Base-by-base conservation (phyloP, 2,888 invertebrate genomes). In the Polydrusus tereticollis region DNA sequence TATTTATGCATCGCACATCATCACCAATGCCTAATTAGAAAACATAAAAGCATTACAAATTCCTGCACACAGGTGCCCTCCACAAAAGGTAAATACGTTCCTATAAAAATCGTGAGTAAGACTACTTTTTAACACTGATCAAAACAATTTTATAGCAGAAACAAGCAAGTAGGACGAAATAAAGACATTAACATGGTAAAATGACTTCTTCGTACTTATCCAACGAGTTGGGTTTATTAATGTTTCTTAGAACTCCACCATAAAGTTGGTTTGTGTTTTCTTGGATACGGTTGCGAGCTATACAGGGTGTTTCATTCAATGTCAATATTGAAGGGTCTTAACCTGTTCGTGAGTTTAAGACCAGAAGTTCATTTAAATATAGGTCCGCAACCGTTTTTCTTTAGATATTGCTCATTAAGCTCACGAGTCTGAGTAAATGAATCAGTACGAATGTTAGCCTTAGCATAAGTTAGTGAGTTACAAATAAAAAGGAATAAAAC, bases 171-270 rank as follows among this genome's bases (percentile, higher is more conserved):
- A 41, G 50, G 36, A 66, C 57, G 59, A 71, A 67, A 74, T 74
- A 55, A 63, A 74, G 74, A 74, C 74, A 74, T 74, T 74, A 74
- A 71, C 38, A 57, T 47, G 63, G 58, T 21, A 66, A 62, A 74
- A 70, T 67, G 55, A 62, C 64, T 70, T 73, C 70, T 69, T 23
- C 58, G 73, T 69, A 74, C 59, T 70, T 74, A 62, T 50, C 66
- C 67, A 74, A 71, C 70, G 26, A 38, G 64, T 65, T 47, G 59
- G 8, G 33, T 29, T 43, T 65, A 50, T 71, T 50, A 59, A 52
- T 71, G 59, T 71, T 71, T 71, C 71, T 41, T 16, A 45, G 71
- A 71, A 71, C 7, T 55, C 10, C 52, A 29, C 29, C 29, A 55
- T 55, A 55, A 55, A 55, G 29, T 55, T 55, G 29, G 52, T 55